Base-by-base conservation (phyloP, 2,797 vertebrate genomes). In the Hemitrygon akajei region DNA sequence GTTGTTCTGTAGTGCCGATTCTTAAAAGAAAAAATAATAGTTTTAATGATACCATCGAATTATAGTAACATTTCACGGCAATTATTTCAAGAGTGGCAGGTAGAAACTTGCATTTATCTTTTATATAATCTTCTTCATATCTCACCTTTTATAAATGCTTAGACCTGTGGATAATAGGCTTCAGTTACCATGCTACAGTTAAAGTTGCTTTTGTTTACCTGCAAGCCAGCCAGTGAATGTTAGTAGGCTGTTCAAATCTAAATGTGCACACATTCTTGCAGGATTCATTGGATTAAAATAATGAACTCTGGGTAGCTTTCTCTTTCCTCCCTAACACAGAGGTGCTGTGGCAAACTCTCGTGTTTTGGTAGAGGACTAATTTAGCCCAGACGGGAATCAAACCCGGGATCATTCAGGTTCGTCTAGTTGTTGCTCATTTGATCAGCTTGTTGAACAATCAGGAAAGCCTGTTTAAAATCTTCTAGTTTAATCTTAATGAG, bases 1-100 rank as follows among this genome's bases (percentile, higher is more conserved):
- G 47, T 87, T 22, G 86, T 69, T 89, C 86, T 89, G 60, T 60
- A 89, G 37, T 89, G 63, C 16, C 89, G 63, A 89, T 89, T 69
- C 60, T 89, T 89, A 3, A 1, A 20, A 1, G 0, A 22, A 58
- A 84, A 89, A 69, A 69, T 20, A 9, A 34, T 63, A 37, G 14
- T 37, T 89, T 89, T 89, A 60, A 60, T 66, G 14, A 34, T 69
- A 66, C n/a, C 30, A 7, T 22, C 18, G 6, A 18, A 89, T 1
- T 25, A 14, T 66, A 34, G 63, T 89, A 69, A 9, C 2, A 18
- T 87, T 87, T 63, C 58, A 63, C 18, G 22, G 37, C 63, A 37
- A 2, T 89, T 66, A 4, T 30, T 60, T 63, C 58, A 63, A 56
- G 84, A 4, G 63, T 63, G 58, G 56, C 47, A 58, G 9, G 27